phyloP scores from a whole-genome alignment of 2,888 invertebrate genomes.

The Caenorhabditis plicata region DNA sequence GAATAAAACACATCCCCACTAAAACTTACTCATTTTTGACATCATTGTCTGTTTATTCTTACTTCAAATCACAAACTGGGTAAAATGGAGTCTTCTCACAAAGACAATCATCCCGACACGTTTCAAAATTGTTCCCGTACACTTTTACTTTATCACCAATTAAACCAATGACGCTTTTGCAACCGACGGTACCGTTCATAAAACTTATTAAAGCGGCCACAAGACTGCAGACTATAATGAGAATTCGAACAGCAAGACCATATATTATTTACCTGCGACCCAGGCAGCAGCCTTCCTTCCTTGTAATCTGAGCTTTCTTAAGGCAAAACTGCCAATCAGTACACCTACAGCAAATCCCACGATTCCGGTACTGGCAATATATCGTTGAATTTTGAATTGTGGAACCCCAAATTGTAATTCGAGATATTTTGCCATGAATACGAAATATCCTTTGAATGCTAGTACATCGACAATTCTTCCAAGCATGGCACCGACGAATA shows the following conservation, averaged over 20 bases:
- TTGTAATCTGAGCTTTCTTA: conserved; percentile 50
- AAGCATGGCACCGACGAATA: conserved; percentile 57
- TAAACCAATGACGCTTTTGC: conserved; percentile 56
- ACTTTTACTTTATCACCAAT: conserved; percentile 50
- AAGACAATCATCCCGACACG: conserved; percentile 64
- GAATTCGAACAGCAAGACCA: conserved; percentile 1
- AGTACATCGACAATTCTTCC: conserved; percentile 65
- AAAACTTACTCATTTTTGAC: background rate
- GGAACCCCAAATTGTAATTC: conserved; percentile 65
- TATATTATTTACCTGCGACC: conserved; percentile 15
- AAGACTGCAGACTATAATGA: conserved; percentile 54
- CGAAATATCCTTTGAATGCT: conserved; percentile 65
- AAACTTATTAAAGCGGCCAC: conserved; percentile 58
- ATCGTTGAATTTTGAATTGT: conserved; percentile 58
- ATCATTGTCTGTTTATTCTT: background rate
- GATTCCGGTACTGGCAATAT: conserved; percentile 56
- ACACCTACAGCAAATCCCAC: conserved; percentile 57
- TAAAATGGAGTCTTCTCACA: conserved; percentile 65
- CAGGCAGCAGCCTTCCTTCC: conserved; percentile 38
- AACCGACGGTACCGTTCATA: conserved; percentile 60
- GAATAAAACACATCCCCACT: conserved; percentile 65
- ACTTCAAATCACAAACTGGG: conserved; percentile 64
- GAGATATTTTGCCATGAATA: conserved; percentile 64
- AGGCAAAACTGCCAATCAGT: conserved; percentile 44
- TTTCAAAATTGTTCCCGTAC: conserved; percentile 32